Base-by-base conservation (phyloP, 2,888 invertebrate species). In the Heliothis peltigera region DNA sequence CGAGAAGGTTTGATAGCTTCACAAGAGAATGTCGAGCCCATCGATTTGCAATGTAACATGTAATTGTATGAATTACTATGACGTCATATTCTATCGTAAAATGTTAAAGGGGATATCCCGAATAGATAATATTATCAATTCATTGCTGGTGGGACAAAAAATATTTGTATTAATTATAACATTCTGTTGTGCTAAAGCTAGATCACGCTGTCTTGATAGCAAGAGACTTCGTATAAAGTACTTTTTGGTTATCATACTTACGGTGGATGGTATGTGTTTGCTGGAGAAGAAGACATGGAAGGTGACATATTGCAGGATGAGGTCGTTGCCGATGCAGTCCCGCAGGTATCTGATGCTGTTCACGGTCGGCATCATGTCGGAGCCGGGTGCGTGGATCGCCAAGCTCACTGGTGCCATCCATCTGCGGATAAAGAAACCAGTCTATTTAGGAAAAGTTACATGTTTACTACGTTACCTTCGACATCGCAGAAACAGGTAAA, bases 201-300 rank as follows among this genome's bases (percentile, higher is more conserved):
- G 32, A 32, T 10, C 32, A 32, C 32, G 10, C 3, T 32, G 32
- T 32, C 12, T 12, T 32, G 32, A n/a, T n/a, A n/a, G n/a, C n/a
- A n/a, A n/a, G n/a, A n/a, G n/a, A n/a, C n/a, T n/a, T n/a, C n/a
- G n/a, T n/a, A n/a, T n/a, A n/a, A n/a, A n/a, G n/a, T n/a, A n/a
- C n/a, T n/a, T 28, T 28, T 7, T 28, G 28, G 1, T 28, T 28
- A 43, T 39, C 12, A 12, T 8, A 22, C 89, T 87, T 60, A 94
- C 94, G 84, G 85, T 87, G 70, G 78, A 96, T 62, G 98, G 98
- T 88, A 98, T 97, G 92, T 98, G 98, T 86, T 97, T 97, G 85
- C 97, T 97, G 84, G 98, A 97, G 93, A 98, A 98, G 93, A 98
- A 98, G 58, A 98, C 90, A 89, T 98, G 98, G 95, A 98, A 98